phyloP scores from a whole-genome alignment of 2,113 vertebrate species.

The Rhodinocichla rosea region DNA sequence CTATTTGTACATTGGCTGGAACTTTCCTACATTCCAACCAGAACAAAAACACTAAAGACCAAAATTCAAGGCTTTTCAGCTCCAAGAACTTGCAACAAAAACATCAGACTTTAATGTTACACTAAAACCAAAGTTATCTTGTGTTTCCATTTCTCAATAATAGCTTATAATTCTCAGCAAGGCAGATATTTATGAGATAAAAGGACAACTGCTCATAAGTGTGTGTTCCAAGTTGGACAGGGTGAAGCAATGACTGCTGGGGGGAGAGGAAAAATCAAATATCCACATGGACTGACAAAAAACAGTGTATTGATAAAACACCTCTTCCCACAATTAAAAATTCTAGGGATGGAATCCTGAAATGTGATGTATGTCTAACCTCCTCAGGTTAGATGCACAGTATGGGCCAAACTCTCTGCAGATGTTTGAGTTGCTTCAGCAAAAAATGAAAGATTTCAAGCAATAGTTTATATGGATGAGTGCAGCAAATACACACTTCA shows the following conservation, averaged over 20 bases:
- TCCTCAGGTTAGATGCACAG: background rate
- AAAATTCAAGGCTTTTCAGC: background rate
- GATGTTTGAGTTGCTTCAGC: background rate
- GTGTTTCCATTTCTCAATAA: background rate
- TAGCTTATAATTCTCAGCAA: background rate
- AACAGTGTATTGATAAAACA: background rate
- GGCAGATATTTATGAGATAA: background rate
- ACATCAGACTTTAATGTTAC: rapidly evolving
- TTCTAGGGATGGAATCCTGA: background rate
- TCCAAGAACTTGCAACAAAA: background rate
- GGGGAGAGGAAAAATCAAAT: background rate
- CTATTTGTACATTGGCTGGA: background rate
- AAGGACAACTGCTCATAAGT: background rate
- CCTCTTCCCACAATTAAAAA: background rate
- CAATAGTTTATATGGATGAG: background rate
- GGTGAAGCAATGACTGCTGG: background rate
- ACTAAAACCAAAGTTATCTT: background rate
- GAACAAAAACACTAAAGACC: background rate
- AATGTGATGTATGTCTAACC: background rate
- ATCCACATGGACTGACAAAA: background rate
- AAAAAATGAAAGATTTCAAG: background rate
- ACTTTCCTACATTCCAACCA: background rate
- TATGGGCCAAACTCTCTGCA: background rate
- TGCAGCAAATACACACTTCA: background rate
- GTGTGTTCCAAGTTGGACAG: background rate